Evolutionary conservation across 2,888 invertebrate genomes (phyloP).

Genomic region (Campoplex nolae): DNA sequence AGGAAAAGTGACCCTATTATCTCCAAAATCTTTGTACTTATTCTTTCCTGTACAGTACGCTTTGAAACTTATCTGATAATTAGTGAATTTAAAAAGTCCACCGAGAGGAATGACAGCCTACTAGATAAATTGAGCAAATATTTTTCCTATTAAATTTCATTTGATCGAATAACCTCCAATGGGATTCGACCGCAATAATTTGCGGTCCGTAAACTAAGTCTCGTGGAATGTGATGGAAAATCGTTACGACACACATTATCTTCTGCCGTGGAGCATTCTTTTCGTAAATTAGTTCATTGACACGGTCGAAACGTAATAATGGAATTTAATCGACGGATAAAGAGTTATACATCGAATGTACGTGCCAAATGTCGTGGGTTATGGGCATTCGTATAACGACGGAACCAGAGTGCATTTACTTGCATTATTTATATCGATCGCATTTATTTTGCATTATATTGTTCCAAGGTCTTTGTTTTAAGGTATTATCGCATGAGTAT

Average conservation of each 20-base stretch:
- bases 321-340: not conserved
- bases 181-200: not conserved
- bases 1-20: too few relatives aligned
- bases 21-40: not conserved
- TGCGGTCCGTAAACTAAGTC: not conserved
- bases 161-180: slow-evolving; percentile 5
- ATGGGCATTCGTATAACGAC: slow-evolving; percentile 20
- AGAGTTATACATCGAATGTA: not conserved
- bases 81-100: not conserved
- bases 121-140: not conserved
- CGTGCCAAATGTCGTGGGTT: slow-evolving; percentile 35
- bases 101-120: not conserved
- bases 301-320: not conserved
- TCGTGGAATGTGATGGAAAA: slow-evolving; percentile 18
- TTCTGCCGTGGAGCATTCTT: not conserved
- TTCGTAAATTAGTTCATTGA: slow-evolving; percentile 22
- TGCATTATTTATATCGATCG: slow-evolving; percentile 48
- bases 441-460: slow-evolving; percentile 22
- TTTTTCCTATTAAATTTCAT: slow-evolving; percentile 4
- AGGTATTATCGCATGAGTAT: not conserved
- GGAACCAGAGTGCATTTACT: slow-evolving; percentile 35
- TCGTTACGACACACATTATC: not conserved
- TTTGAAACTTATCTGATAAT: too few relatives aligned
- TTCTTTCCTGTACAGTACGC: not conserved
- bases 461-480: slow-evolving; percentile 21